Base-by-base conservation (phyloP, 2,797 vertebrate genomes). In the Chaenodraco wilsoni region DNA sequence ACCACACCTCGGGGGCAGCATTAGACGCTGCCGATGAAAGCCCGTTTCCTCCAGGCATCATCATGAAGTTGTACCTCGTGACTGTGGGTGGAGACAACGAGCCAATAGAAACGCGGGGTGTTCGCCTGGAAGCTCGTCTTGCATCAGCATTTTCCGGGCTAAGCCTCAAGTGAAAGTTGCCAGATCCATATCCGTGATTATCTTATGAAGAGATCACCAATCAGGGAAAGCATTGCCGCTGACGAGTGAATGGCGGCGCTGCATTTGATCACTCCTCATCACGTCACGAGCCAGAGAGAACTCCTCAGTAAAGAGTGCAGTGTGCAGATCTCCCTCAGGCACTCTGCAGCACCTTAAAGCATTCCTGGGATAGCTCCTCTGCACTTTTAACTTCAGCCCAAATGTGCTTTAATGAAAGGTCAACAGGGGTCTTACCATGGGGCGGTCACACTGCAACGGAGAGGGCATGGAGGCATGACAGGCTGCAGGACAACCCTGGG, bases 201-300 rank as follows among this genome's bases (percentile, higher is more conserved):
- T 84, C 79, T 88, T 83, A 91, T 89, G 80, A 92, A 93, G 89
- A 90, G 89, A 92, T 93, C 86, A 89, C 79, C 84, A 89, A 87
- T 84, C 65, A 90, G 88, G 81, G 86, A 90, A 79, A 83, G 52
- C 75, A 91, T 79, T 76, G 69, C 74, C 54, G 72, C 65, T 85
- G 83, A 93, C 60, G 70, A 88, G 68, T 91, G 86, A 89, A 84
- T 78, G 83, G 81, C 87, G 83, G 84, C 75, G 19, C 64, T 79
- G 81, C 80, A 84, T 85, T 78, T 85, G 86, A 83, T 88, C 63
- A 74, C 66, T 89, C 67, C 70, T 66, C 85, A 81, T 89, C 80
- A 72, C 52, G 89, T 86, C 76, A 82, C 65, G 76, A 88, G 78
- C 84, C 83, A 80, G 65, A 81, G 75, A 73, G 79, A 74, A 37